Percentiles rank a stretch among this genome's conserved stretches.
Conservation (phyloP, 2,797 vertebrate species). For the Smutsia temminckii region DNA sequence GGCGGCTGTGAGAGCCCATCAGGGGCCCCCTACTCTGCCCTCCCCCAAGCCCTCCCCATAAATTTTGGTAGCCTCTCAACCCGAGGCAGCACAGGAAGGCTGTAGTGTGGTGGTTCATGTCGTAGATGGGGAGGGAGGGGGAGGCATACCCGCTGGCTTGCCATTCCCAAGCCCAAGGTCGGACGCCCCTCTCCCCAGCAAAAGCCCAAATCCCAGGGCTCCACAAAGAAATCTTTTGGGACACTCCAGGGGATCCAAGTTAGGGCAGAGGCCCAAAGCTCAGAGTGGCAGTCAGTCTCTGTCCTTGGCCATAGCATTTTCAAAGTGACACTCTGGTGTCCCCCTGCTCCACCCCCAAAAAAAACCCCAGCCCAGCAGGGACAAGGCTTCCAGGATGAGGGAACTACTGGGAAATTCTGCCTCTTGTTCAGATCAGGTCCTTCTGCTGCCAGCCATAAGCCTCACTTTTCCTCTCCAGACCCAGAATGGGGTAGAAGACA, state of each 20-base stretch:
- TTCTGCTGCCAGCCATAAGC: background rate
- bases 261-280: background rate
- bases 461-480: background rate
- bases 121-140: background rate
- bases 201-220: background rate
- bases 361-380: background rate
- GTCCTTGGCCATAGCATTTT: background rate
- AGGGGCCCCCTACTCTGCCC: background rate
- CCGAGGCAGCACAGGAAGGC: background rate
- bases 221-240: background rate
- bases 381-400: background rate
- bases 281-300: background rate
- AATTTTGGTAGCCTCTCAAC: background rate
- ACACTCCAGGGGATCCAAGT: background rate
- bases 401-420: background rate
- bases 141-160: background rate
- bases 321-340: background rate
- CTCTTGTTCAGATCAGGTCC: background rate
- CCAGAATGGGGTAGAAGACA: background rate
- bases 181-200: background rate
- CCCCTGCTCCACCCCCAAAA: no score
- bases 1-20: conserved; percentile 18
- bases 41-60: background rate
- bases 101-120: background rate
- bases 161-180: background rate